Percentiles rank a stretch among this genome's conserved stretches.
phyloP scores from a whole-genome alignment of 2,888 invertebrate genomes.

The Oscheius sp. region DNA sequence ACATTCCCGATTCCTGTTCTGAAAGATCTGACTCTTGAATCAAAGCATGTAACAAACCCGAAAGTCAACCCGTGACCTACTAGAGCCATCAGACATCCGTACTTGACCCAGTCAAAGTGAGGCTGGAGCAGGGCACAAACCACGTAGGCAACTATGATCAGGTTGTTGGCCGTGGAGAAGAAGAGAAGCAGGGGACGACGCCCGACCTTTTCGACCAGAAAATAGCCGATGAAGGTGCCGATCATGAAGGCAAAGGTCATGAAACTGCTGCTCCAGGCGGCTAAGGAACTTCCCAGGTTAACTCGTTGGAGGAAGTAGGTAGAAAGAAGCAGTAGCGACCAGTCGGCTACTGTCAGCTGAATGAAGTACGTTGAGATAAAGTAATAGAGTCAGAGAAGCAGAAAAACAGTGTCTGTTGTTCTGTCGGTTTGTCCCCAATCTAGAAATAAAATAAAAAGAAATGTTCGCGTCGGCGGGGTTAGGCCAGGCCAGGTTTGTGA shows the following conservation, averaged over 20 bases:
- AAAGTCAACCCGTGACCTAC: constrained; percentile 60
- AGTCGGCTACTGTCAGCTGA: constrained; percentile 59
- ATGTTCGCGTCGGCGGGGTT: neutral
- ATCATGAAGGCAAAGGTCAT: constrained; percentile 59
- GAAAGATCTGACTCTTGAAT: constrained; percentile 18
- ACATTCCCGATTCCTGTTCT: constrained; percentile 64
- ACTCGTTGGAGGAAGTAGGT: constrained; percentile 55
- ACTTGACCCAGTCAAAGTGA: constrained; percentile 47
- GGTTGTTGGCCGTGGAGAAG: constrained; percentile 48
- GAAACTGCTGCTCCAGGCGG: constrained; percentile 59
- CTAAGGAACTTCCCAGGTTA: constrained; percentile 45
- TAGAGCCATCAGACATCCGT: constrained; percentile 54
- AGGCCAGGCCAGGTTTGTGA: neutral
- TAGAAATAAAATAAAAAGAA: constrained; percentile 20
- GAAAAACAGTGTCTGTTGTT: too few relatives aligned
- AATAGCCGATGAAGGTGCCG: constrained; percentile 56
- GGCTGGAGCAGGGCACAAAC: constrained; percentile 52
- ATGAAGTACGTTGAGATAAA: too few relatives aligned
- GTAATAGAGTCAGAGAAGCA: too few relatives aligned
- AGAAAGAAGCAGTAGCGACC: constrained; percentile 61
- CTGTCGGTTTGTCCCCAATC: too few relatives aligned
- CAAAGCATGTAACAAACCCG: constrained; percentile 43
- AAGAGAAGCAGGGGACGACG: constrained; percentile 55
- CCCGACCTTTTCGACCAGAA: constrained; percentile 57
- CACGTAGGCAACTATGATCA: constrained; percentile 50